Percentiles rank a stretch among this genome's conserved stretches.
phyloP scores from a whole-genome alignment of 2,888 invertebrate genomes.

The Ornithoptera alexandrae region DNA sequence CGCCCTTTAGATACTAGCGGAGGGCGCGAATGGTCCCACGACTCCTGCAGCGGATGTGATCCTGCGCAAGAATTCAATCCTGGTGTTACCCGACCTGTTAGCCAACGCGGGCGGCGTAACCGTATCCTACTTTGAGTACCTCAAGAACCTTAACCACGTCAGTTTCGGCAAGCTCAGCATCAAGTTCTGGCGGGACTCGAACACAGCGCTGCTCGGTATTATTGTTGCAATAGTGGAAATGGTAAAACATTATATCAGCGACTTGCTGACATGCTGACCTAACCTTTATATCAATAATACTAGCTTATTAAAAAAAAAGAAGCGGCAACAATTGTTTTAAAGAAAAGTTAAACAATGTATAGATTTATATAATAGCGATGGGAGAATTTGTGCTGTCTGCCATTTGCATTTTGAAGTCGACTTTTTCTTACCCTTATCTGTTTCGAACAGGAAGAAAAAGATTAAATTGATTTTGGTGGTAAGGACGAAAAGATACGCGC shows the following conservation, averaged over 20 bases:
- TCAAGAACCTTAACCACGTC: constrained; percentile 94
- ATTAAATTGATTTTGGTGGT: too few species aligned
- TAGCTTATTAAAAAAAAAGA: too few species aligned
- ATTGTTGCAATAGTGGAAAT: background rate
- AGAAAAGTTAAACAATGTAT: too few species aligned
- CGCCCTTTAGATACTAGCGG: constrained; percentile 85
- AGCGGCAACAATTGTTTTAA: too few species aligned
- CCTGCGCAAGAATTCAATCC: constrained; percentile 85
- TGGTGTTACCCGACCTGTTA: constrained; percentile 89
- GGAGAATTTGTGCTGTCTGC: too few species aligned
- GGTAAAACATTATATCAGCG: too few species aligned
- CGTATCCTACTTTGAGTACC: constrained; percentile 95
- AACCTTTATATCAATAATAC: too few species aligned
- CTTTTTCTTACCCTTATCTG: too few species aligned
- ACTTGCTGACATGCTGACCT: too few species aligned
- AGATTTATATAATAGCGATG: too few species aligned
- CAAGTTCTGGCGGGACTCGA: constrained; percentile 93
- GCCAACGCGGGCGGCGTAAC: constrained; percentile 92
- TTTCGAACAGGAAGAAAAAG: too few species aligned
- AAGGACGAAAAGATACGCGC: background rate
- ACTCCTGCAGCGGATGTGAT: constrained; percentile 91
- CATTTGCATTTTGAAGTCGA: too few species aligned
- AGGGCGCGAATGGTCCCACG: constrained; percentile 95
- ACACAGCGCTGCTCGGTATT: constrained; percentile 87
- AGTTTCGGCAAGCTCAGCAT: constrained; percentile 92